These are phyloP conservation scores for Papilio dardanus DNA, from an alignment of 1,140 invertebrate genomes.

Conservation along the genomic window DNA sequence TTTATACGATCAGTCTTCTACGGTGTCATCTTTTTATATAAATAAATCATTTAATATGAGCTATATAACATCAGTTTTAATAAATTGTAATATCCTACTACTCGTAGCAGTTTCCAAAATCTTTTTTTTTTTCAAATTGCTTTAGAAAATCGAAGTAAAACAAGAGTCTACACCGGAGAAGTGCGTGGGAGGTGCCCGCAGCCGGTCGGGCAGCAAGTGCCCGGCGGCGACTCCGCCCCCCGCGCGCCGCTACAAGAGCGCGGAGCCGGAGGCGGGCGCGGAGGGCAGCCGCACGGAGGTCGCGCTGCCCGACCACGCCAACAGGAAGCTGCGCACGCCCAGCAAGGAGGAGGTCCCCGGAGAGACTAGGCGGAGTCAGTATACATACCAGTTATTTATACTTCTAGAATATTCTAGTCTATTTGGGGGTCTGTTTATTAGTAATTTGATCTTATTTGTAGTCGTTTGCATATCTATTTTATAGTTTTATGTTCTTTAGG, in stretches of 20 bases:
- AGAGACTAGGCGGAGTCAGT: constrained; percentile 62
- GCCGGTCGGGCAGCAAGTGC: constrained; percentile 60
- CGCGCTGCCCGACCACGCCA: constrained; percentile 54
- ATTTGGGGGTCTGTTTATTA: too few species aligned
- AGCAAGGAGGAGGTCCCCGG: constrained; percentile 60
- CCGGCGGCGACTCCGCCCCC: constrained; percentile 69
- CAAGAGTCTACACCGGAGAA: constrained; percentile 78
- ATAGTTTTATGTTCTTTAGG: too few species aligned
- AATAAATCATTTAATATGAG: too few species aligned
- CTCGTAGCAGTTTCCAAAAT: too few species aligned
- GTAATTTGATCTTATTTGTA: too few species aligned
- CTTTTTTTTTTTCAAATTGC: not conserved
- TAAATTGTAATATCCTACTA: too few species aligned
- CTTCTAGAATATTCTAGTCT: too few species aligned
- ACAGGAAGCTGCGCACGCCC: constrained; percentile 55
- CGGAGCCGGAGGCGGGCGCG: constrained; percentile 69
- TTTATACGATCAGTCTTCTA: too few species aligned
- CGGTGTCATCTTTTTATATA: too few species aligned
- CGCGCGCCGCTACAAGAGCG: constrained; percentile 63
- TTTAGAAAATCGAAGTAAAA: constrained; percentile 78
- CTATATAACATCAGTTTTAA: not conserved
- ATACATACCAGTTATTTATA: not conserved
- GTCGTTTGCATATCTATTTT: too few species aligned
- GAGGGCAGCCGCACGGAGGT: constrained; percentile 70
- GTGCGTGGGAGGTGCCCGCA: constrained; percentile 50